Percentiles rank a stretch among this genome's conserved stretches.
Evolutionary conservation across 64 coral and sea anemone species (phyloP).

Genomic region (Stichodactyla helianthus): DNA sequence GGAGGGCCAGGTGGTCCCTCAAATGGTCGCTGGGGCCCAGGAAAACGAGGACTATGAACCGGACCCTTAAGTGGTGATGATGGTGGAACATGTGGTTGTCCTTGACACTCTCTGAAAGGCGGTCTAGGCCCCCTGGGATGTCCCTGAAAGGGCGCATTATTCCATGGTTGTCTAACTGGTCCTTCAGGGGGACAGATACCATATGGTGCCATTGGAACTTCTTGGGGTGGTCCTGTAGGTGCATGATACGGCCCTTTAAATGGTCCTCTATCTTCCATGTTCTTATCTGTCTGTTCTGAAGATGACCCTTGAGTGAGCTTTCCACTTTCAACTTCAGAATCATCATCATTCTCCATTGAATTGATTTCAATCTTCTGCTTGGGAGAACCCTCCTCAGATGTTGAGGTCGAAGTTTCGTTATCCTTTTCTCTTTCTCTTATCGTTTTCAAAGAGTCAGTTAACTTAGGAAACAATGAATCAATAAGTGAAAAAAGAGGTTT

Average conservation of each 20-base stretch:
- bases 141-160: neutral
- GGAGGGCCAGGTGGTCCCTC: neutral
- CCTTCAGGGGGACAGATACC: neutral
- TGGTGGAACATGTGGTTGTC: conserved; percentile 2
- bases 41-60: conserved; percentile 13
- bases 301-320: neutral
- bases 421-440: conserved; percentile 60
- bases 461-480: conserved; percentile 89
- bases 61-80: conserved; percentile 16
- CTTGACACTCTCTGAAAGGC: conserved; percentile 9
- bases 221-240: neutral
- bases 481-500: conserved; percentile 79
- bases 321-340: neutral
- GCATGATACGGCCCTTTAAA: neutral
- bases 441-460: conserved; percentile 84
- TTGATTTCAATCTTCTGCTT: conserved; percentile 23
- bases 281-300: neutral
- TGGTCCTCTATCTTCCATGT: conserved; percentile 6
- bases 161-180: conserved; percentile 16
- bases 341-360: conserved; percentile 13
- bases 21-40: neutral
- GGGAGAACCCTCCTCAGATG: conserved; percentile 28
- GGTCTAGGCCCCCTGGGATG: neutral
- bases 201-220: neutral
- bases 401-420: conserved; percentile 22